These are phyloP conservation scores for Ctenosaura bakeri DNA, from an alignment of 2,797 vertebrate species.

Conservation along the genomic window DNA sequence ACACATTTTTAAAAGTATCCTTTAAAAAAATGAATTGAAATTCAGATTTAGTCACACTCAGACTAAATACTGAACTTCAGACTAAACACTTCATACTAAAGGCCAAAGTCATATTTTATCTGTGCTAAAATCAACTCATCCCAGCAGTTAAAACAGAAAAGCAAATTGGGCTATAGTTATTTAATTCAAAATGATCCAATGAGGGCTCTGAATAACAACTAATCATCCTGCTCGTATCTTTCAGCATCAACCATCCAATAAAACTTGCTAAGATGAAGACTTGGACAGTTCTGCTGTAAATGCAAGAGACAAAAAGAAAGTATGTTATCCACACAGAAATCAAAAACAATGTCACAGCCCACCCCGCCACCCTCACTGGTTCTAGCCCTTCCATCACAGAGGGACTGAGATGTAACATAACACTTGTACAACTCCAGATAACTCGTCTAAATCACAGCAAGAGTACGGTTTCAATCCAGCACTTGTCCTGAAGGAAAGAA, in stretches of 20 bases:
- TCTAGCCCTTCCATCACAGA: neutral
- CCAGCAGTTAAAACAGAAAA: neutral
- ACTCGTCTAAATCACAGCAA: neutral
- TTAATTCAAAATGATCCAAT: neutral
- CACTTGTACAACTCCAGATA: neutral
- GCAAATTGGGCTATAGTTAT: neutral
- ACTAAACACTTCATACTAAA: neutral
- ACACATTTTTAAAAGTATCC: neutral
- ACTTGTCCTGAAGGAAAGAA: neutral
- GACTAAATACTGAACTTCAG: slow-evolving; percentile 10
- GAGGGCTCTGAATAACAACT: neutral
- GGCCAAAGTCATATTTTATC: neutral
- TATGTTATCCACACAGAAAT: neutral
- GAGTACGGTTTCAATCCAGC: neutral
- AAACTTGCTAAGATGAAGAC: neutral
- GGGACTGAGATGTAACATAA: neutral
- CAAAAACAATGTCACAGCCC: neutral
- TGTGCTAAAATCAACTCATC: neutral
- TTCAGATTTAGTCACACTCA: neutral
- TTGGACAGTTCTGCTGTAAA: neutral
- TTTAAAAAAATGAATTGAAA: neutral
- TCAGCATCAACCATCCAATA: neutral
- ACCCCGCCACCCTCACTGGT: neutral
- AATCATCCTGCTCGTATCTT: neutral
- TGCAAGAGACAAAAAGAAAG: neutral